Conservation (phyloP, 2,113 vertebrate genomes). For the Poeciliopsis turrubarensis region DNA sequence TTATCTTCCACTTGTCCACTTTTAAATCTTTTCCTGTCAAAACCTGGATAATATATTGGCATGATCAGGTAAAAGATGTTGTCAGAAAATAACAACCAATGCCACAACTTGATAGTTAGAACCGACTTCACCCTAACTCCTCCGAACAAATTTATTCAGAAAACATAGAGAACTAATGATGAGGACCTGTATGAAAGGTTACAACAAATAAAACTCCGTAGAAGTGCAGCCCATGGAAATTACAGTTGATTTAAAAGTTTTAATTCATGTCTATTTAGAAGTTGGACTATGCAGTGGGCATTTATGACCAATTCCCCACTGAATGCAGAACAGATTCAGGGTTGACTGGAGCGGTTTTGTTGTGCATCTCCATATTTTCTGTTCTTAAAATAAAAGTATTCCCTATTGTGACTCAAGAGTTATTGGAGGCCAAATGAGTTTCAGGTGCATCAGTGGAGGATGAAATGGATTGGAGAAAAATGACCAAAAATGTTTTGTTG, state of each 20-base stretch:
- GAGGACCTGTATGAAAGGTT: not conserved
- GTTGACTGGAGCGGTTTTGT: conserved; percentile 46
- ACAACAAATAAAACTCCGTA: not conserved
- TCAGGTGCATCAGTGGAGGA: conserved; percentile 71
- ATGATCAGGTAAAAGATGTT: not conserved
- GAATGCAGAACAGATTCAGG: conserved; percentile 15
- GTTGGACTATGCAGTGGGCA: not conserved
- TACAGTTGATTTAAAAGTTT: not conserved
- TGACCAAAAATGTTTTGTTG: conserved; percentile 52
- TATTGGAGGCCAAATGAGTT: conserved; percentile 77
- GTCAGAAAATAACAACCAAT: not conserved
- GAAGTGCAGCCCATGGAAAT: not conserved
- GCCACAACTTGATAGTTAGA: not conserved
- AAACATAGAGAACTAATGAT: no score
- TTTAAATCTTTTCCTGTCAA: not conserved
- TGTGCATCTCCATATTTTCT: conserved; percentile 66
- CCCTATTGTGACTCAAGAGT: conserved; percentile 72
- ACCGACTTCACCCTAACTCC: no score
- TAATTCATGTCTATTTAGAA: not conserved
- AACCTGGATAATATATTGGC: not conserved
- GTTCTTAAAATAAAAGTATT: conserved; percentile 76
- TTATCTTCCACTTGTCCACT: not conserved
- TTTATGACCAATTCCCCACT: conserved; percentile 6
- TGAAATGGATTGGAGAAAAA: conserved; percentile 68
- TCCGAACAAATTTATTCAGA: no score